Conservation (phyloP, 2,113 vertebrate species). For the Podocnemis expansa region DNA sequence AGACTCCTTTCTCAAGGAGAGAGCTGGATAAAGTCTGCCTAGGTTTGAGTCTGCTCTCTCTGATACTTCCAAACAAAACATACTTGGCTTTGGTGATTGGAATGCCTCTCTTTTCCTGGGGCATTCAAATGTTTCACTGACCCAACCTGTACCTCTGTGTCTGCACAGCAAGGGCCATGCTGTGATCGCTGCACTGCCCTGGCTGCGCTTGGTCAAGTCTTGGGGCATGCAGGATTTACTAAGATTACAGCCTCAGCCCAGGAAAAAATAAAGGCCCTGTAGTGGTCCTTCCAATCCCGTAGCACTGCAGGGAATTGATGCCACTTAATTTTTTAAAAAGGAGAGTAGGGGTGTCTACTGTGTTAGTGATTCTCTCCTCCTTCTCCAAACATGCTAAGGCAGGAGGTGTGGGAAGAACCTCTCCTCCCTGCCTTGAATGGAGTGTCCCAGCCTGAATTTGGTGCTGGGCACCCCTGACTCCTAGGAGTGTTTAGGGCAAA, state of each 20-base stretch:
- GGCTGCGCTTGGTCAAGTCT: not conserved
- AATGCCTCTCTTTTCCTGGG: slow-evolving; percentile 9
- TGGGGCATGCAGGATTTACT: not conserved
- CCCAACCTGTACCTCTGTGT: not conserved
- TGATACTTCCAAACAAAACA: not conserved
- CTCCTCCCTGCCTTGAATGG: not conserved
- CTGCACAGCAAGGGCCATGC: not conserved
- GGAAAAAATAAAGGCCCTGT: slow-evolving; percentile 23
- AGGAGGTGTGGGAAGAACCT: not conserved
- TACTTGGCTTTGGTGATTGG: not conserved
- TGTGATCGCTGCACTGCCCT: not conserved
- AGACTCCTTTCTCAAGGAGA: slow-evolving; percentile 18
- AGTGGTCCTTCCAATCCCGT: slow-evolving; percentile 59
- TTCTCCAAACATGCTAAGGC: slow-evolving; percentile 17
- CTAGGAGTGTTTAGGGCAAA: not conserved
- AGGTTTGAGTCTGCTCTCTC: not conserved
- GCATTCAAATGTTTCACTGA: not conserved
- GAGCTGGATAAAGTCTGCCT: not conserved
- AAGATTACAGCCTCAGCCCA: not conserved
- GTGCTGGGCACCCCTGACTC: not conserved
- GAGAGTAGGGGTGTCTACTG: slow-evolving; percentile 14
- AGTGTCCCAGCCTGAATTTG: not conserved
- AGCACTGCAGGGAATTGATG: slow-evolving; percentile 65
- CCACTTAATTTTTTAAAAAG: slow-evolving; percentile 35
- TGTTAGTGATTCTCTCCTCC: not conserved